Evolutionary conservation across 2,113 vertebrate genomes (phyloP).

Genomic region (Smithornis capensis): DNA sequence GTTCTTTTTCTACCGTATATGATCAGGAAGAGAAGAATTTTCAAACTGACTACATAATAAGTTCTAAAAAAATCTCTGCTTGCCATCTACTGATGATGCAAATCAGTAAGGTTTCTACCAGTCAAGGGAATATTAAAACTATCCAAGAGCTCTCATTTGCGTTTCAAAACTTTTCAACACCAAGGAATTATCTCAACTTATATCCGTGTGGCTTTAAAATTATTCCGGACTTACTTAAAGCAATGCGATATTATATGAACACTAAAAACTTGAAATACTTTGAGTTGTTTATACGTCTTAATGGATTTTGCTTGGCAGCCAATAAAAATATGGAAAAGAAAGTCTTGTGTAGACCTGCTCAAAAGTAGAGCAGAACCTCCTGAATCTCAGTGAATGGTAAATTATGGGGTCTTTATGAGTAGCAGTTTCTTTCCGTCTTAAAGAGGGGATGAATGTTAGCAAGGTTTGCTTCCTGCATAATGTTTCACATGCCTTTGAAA

Average conservation of each 20-base stretch:
- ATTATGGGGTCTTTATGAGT: neutral
- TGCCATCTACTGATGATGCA: neutral
- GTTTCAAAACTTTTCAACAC: neutral
- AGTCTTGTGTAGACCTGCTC: neutral
- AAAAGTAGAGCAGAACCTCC: neutral
- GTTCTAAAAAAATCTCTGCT: neutral
- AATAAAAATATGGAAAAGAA: neutral
- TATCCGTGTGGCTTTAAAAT: neutral
- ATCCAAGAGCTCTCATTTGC: neutral
- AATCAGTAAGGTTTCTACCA: neutral
- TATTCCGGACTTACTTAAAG: neutral
- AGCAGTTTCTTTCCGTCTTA: neutral
- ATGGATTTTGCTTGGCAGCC: neutral
- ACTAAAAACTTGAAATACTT: neutral
- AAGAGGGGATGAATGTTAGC: neutral
- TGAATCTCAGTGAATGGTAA: neutral
- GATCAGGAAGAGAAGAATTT: neutral
- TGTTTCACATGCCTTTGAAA: neutral
- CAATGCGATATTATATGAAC: neutral
- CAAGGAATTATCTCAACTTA: neutral
- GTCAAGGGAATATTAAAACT: neutral
- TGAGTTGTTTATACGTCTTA: accelerated
- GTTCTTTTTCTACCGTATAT: neutral
- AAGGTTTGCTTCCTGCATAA: neutral
- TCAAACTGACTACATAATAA: neutral